Evolutionary conservation across 64 coral and sea anemone species (phyloP).

Genomic region (Stylophora pistillata): DNA sequence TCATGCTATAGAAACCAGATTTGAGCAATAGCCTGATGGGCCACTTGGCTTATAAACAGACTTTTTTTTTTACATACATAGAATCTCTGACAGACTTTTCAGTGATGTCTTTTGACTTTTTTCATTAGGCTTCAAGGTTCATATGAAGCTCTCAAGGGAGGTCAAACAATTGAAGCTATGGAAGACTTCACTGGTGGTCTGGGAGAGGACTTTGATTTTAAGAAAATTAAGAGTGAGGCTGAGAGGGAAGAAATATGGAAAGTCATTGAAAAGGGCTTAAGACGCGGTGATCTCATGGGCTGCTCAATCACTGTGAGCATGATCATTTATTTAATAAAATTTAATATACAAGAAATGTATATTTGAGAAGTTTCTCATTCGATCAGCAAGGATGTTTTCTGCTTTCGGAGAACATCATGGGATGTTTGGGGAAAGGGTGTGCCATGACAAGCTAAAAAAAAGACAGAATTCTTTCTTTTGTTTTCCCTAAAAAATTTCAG

Average conservation of each 20-base stretch:
- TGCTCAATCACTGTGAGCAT: conserved; percentile 91
- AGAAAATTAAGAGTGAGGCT: neutral
- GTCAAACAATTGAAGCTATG: conserved; percentile 95
- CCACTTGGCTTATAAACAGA: too few species aligned
- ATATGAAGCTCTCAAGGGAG: conserved; percentile 96
- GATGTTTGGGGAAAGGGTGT: too few species aligned
- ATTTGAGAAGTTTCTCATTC: too few species aligned
- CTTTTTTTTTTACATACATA: too few species aligned
- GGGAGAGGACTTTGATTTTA: conserved; percentile 88
- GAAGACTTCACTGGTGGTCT: conserved; percentile 97
- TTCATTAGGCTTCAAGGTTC: conserved; percentile 66
- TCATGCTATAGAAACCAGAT: too few species aligned
- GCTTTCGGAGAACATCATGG: neutral
- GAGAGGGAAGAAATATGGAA: conserved; percentile 66
- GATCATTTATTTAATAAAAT: neutral
- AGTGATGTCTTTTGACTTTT: too few species aligned
- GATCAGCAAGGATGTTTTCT: too few species aligned
- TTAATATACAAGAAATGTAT: too few species aligned
- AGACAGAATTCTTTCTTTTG: too few species aligned
- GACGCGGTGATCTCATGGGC: conserved; percentile 74
- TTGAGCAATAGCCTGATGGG: too few species aligned
- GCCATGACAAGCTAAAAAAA: too few species aligned
- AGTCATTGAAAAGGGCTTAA: conserved; percentile 64
- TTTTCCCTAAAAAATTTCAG: too few species aligned
- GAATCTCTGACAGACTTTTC: neutral